phyloP scores from a whole-genome alignment of 2,888 invertebrate genomes.

The Drepanosiphum platanoidis region DNA sequence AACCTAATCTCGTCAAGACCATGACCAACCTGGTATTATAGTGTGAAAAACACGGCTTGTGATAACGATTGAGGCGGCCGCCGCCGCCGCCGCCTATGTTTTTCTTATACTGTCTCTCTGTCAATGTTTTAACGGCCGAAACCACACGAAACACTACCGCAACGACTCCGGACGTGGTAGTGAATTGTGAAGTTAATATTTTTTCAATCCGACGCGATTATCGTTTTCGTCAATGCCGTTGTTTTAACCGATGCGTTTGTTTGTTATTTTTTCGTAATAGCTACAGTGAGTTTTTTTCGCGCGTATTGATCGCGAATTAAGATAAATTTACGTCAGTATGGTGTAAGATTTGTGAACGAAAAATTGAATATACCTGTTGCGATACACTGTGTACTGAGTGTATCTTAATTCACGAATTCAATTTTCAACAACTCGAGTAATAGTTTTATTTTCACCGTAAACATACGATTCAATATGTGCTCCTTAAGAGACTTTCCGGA shows the following conservation, averaged over 20 bases:
- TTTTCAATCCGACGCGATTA: neutral
- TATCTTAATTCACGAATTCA: neutral
- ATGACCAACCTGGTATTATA: too few species aligned
- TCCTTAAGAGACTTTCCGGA: slow-evolving; percentile 44
- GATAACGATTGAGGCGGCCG: too few species aligned
- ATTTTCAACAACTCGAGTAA: neutral
- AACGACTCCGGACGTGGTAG: neutral
- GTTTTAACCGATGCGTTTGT: neutral
- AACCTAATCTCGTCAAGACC: too few species aligned
- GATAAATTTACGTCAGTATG: neutral
- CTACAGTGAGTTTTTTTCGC: neutral
- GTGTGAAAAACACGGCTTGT: too few species aligned
- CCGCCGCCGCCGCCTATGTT: neutral
- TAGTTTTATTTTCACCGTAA: too few species aligned
- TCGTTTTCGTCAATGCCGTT: neutral
- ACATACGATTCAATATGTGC: slow-evolving; percentile 25
- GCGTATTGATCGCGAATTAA: neutral
- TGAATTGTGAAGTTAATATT: too few species aligned
- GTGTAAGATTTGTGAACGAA: too few species aligned
- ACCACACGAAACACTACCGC: neutral
- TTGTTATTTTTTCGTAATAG: neutral
- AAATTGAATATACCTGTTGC: neutral
- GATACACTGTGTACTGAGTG: neutral
- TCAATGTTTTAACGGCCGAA: neutral
- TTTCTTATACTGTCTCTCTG: neutral